Evolutionary conservation across 1,140 invertebrate genomes (phyloP), one percentile per base, ranked within the genome.

Genomic region (Paraescarpia echinospica): DNA sequence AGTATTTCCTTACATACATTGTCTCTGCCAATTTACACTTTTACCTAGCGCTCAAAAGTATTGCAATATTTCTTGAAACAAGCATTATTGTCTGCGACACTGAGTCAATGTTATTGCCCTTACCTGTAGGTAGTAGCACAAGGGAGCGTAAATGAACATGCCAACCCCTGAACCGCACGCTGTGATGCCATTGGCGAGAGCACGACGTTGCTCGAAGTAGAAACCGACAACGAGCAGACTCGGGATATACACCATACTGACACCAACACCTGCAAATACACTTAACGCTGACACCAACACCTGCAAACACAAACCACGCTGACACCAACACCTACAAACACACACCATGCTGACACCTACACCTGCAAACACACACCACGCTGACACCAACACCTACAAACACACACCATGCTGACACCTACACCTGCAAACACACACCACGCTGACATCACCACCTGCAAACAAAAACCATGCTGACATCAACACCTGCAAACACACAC

Each of bases 141-240:
- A 93, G n/a, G 1, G 98, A 97, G 34, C 98, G 0, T 93, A 93
- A 18, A 98, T 94, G 95, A 98, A 98, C 5, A 98, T 98, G 9
- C 97, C 97, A 51, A 98, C 98, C 34, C 98, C 98, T 0, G 98
- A 98, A 22, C 98, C 98, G 95, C 98, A 99, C 0, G 98, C 98
- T 0, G 98, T 98, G 90, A 99, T 97, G n/a, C 98, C 98, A 0
- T 98, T 98, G 0, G 98, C 98, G 59, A 99, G 95, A 2, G 98
- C 98, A 91, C 98, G 96, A 97, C 97, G 98, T 96, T 97, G 97
- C 95, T 98, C 98, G 95, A 98, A 98, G 96, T 98, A 98, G 96
- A 98, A 98, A 18, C 98, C 98, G 0, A 98, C 97, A 5, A 98
- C 98, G 94, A 98, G 97, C 41, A 98, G 98, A 31, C 98, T 97